Evolutionary conservation across 2,888 invertebrate genomes (phyloP).

Genomic region (Tipula confusa): DNA sequence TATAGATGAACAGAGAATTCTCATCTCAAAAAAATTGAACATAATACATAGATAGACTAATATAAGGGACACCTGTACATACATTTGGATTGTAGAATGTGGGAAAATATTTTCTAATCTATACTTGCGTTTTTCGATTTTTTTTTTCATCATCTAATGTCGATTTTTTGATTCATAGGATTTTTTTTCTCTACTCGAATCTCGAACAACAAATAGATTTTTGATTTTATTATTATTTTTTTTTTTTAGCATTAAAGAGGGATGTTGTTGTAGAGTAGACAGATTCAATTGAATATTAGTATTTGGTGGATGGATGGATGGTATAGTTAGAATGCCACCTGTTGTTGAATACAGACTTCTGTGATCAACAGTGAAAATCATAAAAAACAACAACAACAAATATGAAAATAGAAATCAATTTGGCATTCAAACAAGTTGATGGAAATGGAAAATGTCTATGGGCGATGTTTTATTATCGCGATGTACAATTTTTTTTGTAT

Average conservation of each 20-base stretch:
- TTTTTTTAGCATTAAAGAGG: conserved; percentile 20
- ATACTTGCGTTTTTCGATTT: conserved; percentile 13
- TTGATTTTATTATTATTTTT: not conserved
- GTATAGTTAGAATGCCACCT: not conserved
- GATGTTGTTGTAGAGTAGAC: conserved; percentile 5
- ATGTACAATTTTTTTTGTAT: too few species aligned
- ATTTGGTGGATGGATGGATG: not conserved
- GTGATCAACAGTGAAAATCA: conserved; percentile 3
- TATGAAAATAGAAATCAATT: not conserved
- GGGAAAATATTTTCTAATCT: conserved; percentile 25
- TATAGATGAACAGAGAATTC: not conserved
- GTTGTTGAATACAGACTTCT: not conserved
- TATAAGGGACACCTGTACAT: conserved; percentile 20
- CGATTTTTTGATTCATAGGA: conserved; percentile 25
- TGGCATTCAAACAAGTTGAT: conserved; percentile 20
- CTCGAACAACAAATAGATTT: conserved; percentile 6
- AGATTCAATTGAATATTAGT: not conserved
- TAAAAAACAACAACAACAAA: not conserved
- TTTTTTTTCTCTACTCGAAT: not conserved
- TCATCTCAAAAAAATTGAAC: not conserved
- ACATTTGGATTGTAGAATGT: conserved; percentile 17
- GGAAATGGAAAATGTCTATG: not conserved
- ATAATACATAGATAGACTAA: not conserved
- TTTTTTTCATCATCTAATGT: conserved; percentile 4
- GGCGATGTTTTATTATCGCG: not conserved